These are phyloP conservation scores for Mesorhabditis spiculigera DNA, from an alignment of 2,888 invertebrate species.

Conservation along the genomic window DNA sequence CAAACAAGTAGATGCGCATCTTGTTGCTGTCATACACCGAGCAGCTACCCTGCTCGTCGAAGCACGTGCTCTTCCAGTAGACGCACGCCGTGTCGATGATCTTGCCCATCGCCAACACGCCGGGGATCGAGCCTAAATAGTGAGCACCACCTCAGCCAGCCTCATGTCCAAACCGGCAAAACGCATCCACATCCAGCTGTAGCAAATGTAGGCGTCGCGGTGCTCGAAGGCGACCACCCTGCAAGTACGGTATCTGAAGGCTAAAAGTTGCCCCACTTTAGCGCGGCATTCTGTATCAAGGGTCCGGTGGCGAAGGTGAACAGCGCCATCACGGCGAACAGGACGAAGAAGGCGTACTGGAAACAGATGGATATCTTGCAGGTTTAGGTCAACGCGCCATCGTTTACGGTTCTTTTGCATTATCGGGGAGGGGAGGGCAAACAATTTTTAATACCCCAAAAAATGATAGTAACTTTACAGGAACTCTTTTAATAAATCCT, in stretches of 20 bases:
- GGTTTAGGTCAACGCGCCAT: background rate
- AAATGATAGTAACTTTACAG: no score
- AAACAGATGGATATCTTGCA: background rate
- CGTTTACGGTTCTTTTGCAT: no score
- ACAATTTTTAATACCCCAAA: no score
- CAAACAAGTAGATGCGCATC: no score
- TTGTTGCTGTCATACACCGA: no score
- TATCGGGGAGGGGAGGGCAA: no score
- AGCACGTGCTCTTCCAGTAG: background rate
- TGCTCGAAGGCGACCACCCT: constrained; percentile 37
- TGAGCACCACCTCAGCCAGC: no score
- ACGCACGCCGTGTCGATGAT: background rate
- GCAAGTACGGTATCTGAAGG: background rate
- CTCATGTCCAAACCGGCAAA: constrained; percentile 15
- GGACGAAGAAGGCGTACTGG: constrained; percentile 25
- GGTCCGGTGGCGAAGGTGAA: constrained; percentile 34
- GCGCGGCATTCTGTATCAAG: constrained; percentile 30
- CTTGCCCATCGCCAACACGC: background rate
- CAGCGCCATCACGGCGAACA: constrained; percentile 31
- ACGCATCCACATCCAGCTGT: constrained; percentile 42
- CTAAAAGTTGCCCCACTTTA: constrained; percentile 16
- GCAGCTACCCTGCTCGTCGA: no score
- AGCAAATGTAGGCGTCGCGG: constrained; percentile 38
- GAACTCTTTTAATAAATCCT: no score
- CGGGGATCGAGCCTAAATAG: background rate